Base-by-base conservation (phyloP, 2,888 invertebrate genomes). In the Glaucopsyche alexis region DNA sequence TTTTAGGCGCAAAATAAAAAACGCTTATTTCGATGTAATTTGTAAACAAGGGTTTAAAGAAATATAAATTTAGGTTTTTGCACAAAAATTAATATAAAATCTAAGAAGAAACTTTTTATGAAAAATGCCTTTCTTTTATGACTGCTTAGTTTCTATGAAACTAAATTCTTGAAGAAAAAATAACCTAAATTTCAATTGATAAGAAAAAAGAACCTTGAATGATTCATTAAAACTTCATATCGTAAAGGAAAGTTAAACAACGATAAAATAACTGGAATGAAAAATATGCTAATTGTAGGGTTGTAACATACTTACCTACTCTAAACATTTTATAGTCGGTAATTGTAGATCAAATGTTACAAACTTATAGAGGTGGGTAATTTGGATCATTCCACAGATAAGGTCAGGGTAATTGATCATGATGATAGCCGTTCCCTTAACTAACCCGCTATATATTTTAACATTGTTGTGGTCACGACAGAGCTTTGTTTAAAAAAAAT, bases 181-280 rank as follows among this genome's bases (percentile, higher is more conserved):
- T 47, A 38, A 49, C 69, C 47, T 69, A 69, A 7, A 49, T 69
- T 67, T 47, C 14, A 7, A 16, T 49, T 29, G 69, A 69, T 69
- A 69, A 49, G 29, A 69, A 14, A 42, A 45, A 4, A 38, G 14
- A 67, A 42, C 67, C 67, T 67, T 67, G 67, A 67, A 16, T 67
- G 47, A 19, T 19, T 67, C 67, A 16, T 67, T 67, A 19, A 13
- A 67, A 67, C 6, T 47, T 19, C 19, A 45, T 69, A 69, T 69
- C 69, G 45, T 49, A 14, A 69, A 49, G 14, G 14, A 69, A 13
- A 67, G 14, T 49, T 69, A 69, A 47, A 69, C 45, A 67, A 42
- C 49, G 69, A 69, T 69, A 69, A 69, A 13, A 69, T 69, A 19
- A 13, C 45, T 69, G 7, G 49, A 69, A 66, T 42, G 16, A 66